These are phyloP conservation scores for Yoshiicerus persimilis DNA, from an alignment of 1,140 invertebrate species.

Conservation along the genomic window DNA sequence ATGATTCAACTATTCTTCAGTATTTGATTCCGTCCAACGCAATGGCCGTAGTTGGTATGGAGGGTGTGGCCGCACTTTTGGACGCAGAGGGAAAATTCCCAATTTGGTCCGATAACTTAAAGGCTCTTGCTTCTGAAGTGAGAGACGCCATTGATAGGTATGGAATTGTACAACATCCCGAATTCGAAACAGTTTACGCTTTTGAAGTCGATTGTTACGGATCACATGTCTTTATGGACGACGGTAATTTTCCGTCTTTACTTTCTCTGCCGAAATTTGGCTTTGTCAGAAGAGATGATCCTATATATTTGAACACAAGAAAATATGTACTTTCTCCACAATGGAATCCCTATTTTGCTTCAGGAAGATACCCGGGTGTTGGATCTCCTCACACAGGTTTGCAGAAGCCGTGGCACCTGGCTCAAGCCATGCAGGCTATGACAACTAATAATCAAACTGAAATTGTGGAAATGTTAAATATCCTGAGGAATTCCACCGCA, in stretches of 20 bases:
- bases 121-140: constrained; percentile 31
- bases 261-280: constrained; percentile 41
- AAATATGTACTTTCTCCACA: constrained; percentile 38
- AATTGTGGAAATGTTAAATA: constrained; percentile 34
- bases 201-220: constrained; percentile 48
- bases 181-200: constrained; percentile 43
- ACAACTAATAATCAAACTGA: constrained; percentile 38
- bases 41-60: constrained; percentile 40
- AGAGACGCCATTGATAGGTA: constrained; percentile 25
- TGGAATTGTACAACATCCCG: constrained; percentile 41
- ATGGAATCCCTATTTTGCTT: constrained; percentile 44
- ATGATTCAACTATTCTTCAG: constrained; percentile 44
- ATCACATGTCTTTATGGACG: constrained; percentile 45
- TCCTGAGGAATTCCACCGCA: constrained; percentile 35
- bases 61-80: constrained; percentile 41
- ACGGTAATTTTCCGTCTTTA: constrained; percentile 44
- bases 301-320: constrained; percentile 38
- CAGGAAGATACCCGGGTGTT: constrained; percentile 36
- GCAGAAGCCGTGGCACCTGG: constrained; percentile 44
- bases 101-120: background rate
- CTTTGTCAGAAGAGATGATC: constrained; percentile 32
- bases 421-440: constrained; percentile 44
- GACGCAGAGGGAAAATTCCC: background rate
- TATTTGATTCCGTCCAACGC: constrained; percentile 44
- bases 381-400: constrained; percentile 46